phyloP scores from a whole-genome alignment of 2,888 invertebrate genomes.

The Nomada fabriciana region DNA sequence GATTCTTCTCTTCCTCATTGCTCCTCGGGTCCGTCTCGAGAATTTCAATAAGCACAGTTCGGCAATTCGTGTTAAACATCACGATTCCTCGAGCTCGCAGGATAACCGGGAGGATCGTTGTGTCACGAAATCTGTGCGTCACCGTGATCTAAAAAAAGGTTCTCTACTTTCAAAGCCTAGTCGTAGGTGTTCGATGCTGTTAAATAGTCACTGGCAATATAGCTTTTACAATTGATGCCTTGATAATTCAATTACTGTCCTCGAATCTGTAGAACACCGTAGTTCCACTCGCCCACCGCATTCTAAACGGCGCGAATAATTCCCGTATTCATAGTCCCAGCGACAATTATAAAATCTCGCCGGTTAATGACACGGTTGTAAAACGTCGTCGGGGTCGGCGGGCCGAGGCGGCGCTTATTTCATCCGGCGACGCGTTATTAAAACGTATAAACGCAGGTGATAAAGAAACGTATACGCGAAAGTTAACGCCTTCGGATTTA shows the following conservation, averaged over 20 bases:
- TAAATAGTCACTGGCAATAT: no score
- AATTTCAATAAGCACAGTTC: constrained; percentile 46
- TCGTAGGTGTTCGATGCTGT: no score
- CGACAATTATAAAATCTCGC: constrained; percentile 21
- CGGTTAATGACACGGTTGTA: constrained; percentile 38
- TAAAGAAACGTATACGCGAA: constrained; percentile 67
- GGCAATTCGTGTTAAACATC: neutral
- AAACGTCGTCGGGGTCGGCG: constrained; percentile 22
- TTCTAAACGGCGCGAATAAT: neutral
- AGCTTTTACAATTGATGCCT: no score
- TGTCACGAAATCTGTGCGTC: no score
- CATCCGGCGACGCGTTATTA: constrained; percentile 58
- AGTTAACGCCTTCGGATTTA: constrained; percentile 69
- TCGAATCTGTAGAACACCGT: neutral
- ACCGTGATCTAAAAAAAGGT: no score
- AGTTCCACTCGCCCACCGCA: neutral
- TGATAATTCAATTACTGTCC: no score
- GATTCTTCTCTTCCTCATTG: neutral
- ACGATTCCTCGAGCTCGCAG: neutral
- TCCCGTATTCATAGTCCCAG: neutral
- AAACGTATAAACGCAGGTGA: constrained; percentile 67
- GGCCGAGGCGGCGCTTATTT: constrained; percentile 40
- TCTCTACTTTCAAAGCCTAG: no score
- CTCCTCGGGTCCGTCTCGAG: neutral
- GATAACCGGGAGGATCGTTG: no score